These are phyloP conservation scores for Peromyscus eremicus DNA, from an alignment of 2,797 vertebrate species.

Conservation along the genomic window DNA sequence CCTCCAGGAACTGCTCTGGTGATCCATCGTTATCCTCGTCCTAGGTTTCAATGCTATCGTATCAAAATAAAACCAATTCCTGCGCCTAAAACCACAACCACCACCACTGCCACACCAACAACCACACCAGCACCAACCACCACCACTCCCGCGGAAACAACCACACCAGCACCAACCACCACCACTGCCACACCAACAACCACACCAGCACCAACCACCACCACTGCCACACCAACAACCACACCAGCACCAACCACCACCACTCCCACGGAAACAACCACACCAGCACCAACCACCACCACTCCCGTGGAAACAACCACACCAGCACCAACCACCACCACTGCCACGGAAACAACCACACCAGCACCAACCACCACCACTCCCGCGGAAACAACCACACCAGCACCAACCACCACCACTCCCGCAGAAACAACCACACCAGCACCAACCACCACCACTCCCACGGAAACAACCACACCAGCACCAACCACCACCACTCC, in stretches of 20 bases:
- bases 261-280: background rate
- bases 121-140: background rate
- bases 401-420: background rate
- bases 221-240: background rate
- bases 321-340: background rate
- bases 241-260: background rate
- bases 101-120: no score
- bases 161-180: background rate
- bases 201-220: background rate
- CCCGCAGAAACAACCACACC: background rate
- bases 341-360: background rate
- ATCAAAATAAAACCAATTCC: background rate
- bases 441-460: background rate
- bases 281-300: background rate
- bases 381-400: background rate
- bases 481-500: background rate
- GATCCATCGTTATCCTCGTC: background rate
- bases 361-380: background rate
- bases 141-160: background rate
- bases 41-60: background rate
- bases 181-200: background rate
- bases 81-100: background rate
- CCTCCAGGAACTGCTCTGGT: background rate
- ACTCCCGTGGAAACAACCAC: no score
- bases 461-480: background rate